Base-by-base conservation (phyloP, 2,888 invertebrate genomes). In the Dendrolimus houi region DNA sequence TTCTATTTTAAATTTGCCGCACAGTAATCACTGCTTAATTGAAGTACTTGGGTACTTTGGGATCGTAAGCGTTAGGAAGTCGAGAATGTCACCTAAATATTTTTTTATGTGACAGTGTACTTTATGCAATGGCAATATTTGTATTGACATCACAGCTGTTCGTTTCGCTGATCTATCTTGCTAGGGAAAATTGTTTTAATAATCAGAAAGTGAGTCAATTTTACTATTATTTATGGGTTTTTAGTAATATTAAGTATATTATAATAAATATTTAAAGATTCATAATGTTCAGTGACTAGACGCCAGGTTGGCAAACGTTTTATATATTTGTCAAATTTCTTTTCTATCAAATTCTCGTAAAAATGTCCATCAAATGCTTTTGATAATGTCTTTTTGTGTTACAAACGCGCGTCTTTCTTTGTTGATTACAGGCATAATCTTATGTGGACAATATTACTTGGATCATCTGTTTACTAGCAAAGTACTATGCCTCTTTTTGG, bases 401-500 rank as follows among this genome's bases (percentile, higher is more conserved):
- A 60, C 58, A 62, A 63, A 66, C 64, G 57, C 63, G 65, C 57
- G 59, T 62, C 64, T 64, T 65, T 62, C 53, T 67, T 65, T 42
- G 52, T 69, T 71, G 61, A 65, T 85, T 88, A 55, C 83, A 90
- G 88, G 82, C 82, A 76, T 74, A 81, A 79, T 87, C 85, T 77
- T 90, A 91, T 91, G 91, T 85, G 82, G 87, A 87, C 82, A 78
- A 74, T 72, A 80, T 85, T 83, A 72, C 72, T 79, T 77, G 72
- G 69, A 72, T 72, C 74, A 75, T 75, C 81, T 74, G 81, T 78
- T 72, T 75, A 76, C 75, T 74, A 83, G 71, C 75, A 67, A 73
- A 80, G 80, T 85, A 90, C 79, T 84, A 98, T 98, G 98, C 98
- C 98, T 92, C 94, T 99, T 86, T 99, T 99, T 94, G 98, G 98